A percentile compares a stretch with the other conserved stretches of the same genome.
Evolutionary conservation across 1,140 invertebrate genomes (phyloP).

Genomic region (Andricus grossulariae): DNA sequence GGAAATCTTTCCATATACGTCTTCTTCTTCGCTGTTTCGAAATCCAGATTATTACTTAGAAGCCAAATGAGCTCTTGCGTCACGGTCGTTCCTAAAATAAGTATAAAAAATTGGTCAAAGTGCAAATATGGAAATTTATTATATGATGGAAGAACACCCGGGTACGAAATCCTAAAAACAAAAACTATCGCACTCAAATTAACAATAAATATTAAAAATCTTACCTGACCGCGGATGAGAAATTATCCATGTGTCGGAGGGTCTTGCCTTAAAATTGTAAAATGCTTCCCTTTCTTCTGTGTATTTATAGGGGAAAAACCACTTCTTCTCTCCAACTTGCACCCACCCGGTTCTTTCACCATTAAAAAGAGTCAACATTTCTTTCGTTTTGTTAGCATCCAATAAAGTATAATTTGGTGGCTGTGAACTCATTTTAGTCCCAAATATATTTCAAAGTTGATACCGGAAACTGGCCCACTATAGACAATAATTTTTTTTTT

Average conservation of each 20-base stretch:
- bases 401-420: constrained; percentile 60
- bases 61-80: constrained; percentile 89
- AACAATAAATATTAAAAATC: not conserved
- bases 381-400: constrained; percentile 31
- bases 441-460: no score
- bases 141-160: no score
- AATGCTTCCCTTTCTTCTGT: constrained; percentile 79
- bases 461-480: no score
- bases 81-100: constrained; percentile 85
- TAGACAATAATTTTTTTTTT: no score
- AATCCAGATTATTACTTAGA: constrained; percentile 84
- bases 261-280: constrained; percentile 82
- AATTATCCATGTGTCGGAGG: constrained; percentile 83
- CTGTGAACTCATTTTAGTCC: constrained; percentile 43
- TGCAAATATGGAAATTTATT: no score
- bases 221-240: constrained; percentile 88
- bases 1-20: constrained; percentile 81
- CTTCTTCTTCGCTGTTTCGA: constrained; percentile 78
- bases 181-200: not conserved
- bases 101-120: not conserved
- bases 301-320: constrained; percentile 82
- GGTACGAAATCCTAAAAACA: no score
- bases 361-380: constrained; percentile 65
- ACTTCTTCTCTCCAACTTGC: constrained; percentile 84
- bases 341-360: constrained; percentile 84